A percentile compares a stretch with the other conserved stretches of the same genome.
These are phyloP conservation scores for Okamejei kenojei DNA, from an alignment of 2,797 vertebrate species.

Conservation along the genomic window DNA sequence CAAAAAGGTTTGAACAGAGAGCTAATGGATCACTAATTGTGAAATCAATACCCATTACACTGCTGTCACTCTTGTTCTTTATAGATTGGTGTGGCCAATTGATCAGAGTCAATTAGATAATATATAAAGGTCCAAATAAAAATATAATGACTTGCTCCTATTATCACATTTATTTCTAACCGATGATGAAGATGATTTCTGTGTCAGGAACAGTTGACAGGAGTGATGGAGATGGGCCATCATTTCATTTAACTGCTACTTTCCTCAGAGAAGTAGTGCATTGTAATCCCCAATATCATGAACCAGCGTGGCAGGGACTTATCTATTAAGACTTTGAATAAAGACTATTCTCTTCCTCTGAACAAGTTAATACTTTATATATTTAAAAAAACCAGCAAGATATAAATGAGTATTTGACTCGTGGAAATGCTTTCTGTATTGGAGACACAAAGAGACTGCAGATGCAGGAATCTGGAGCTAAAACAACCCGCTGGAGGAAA, in stretches of 20 bases:
- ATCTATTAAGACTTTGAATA: background rate
- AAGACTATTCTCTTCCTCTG: background rate
- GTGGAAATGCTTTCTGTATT: background rate
- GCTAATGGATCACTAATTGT: conserved; percentile 35
- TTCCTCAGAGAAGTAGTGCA: background rate
- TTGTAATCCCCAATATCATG: background rate
- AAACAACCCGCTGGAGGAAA: too few species aligned
- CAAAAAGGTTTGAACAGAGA: conserved; percentile 2
- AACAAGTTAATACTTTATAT: background rate
- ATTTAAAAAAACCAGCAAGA: background rate
- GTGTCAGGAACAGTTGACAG: background rate
- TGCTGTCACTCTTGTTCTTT: conserved; percentile 20
- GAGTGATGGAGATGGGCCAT: background rate
- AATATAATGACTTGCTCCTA: background rate
- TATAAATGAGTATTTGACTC: background rate
- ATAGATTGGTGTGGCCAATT: background rate
- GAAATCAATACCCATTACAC: conserved; percentile 37
- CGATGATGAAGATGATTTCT: background rate
- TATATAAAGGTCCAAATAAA: background rate
- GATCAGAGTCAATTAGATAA: conserved; percentile 10
- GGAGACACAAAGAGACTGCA: too few species aligned
- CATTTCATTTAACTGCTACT: too few species aligned
- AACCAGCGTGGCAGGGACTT: background rate
- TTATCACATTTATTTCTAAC: background rate
- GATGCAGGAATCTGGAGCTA: too few species aligned